Conservation (phyloP, 1,140 invertebrate genomes). For the Caenorhabditis inopinata region DNA sequence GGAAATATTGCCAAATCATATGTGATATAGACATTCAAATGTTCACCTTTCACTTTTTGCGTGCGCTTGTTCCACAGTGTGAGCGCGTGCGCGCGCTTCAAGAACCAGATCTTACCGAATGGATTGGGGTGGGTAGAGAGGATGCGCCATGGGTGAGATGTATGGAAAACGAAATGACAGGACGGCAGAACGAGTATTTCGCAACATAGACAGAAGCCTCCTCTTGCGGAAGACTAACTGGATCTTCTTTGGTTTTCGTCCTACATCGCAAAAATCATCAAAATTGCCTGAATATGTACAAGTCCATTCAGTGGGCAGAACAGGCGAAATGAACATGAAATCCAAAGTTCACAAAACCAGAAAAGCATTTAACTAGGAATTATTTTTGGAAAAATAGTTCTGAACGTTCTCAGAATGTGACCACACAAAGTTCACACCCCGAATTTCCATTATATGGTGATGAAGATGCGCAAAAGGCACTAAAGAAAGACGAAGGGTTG, state of each 20-base stretch:
- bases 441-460: neutral
- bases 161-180: neutral
- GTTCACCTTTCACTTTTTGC: constrained; percentile 31
- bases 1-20: constrained; percentile 24
- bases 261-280: no score
- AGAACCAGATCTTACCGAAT: constrained; percentile 12
- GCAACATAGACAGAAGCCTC: constrained; percentile 2
- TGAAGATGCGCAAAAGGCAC: neutral
- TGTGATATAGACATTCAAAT: constrained; percentile 33
- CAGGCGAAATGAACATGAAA: no score
- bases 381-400: neutral
- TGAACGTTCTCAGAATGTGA: no score
- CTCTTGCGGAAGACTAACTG: neutral
- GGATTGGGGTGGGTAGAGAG: neutral
- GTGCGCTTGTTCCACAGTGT: neutral
- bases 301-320: no score
- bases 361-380: no score
- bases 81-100: neutral
- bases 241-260: no score
- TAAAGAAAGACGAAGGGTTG: neutral
- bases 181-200: constrained; percentile 14
- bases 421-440: no score
- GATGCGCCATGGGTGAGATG: no score
- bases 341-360: no score
- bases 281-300: no score